These are phyloP conservation scores for Pomatostomus ruficeps DNA, from an alignment of 2,113 vertebrate species.

Conservation along the genomic window DNA sequence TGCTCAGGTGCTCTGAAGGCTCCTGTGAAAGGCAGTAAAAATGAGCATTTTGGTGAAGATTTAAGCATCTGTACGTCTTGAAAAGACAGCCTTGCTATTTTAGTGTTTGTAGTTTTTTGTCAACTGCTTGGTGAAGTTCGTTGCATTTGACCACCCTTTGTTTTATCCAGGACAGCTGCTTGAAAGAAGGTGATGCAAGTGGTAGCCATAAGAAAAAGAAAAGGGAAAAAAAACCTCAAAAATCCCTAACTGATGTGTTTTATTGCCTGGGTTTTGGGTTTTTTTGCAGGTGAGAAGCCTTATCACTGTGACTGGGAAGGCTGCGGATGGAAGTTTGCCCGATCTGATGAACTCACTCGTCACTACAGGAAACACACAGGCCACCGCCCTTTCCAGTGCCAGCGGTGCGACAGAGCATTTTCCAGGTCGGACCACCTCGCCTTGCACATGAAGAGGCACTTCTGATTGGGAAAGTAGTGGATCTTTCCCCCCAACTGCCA, in stretches of 20 bases:
- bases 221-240: neutral
- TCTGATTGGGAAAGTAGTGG: constrained; percentile 69
- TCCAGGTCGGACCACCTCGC: constrained; percentile 98
- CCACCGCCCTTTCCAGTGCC: constrained; percentile 96
- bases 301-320: constrained; percentile 99
- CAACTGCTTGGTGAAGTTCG: accelerated
- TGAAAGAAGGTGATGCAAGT: neutral
- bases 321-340: constrained; percentile 98
- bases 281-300: constrained; percentile 89
- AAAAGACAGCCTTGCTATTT: neutral
- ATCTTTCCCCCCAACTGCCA: constrained; percentile 70
- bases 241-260: neutral
- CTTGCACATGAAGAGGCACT: constrained; percentile 98
- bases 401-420: constrained; percentile 95
- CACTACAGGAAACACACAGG: constrained; percentile 98
- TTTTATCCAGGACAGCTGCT: neutral
- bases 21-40: neutral
- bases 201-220: neutral
- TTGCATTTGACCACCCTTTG: accelerated
- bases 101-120: neutral
- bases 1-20: neutral
- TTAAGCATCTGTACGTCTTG: neutral
- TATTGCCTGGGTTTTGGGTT: neutral
- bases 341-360: constrained; percentile 96
- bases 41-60: neutral